Base-by-base conservation (phyloP, 2,888 invertebrate species). In the Aphidoletes aphidimyza region DNA sequence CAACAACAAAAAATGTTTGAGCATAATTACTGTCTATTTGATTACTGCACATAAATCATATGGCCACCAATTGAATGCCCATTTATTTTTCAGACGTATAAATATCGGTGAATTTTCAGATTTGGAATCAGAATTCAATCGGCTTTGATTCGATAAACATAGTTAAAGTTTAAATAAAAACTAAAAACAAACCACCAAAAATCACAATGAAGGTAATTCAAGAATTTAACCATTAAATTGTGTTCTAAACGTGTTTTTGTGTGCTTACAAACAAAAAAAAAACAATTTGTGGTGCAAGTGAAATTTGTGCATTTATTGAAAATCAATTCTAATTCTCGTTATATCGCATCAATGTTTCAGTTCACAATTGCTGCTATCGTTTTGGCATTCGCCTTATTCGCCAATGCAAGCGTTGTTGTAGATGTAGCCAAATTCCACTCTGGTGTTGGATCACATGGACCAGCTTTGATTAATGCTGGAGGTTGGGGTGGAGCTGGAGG, bases 91-190 rank as follows among this genome's bases (percentile, higher is more conserved):
- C 14, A 69, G 69, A 69, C 26, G 69, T 69, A 69, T 69, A 69
- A 69, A 69, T 69, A 69, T 69, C 30, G 69, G 9, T 69, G 14
- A 69, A 30, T 30, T 69, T 26, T 30, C 5, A 30, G 17, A 30
- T 34, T 69, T 69, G 9, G 30, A 69, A 69, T 69, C 69, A 69
- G 69, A 69, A 69, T 69, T 69, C 69, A 69, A 69, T 69, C 34
- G 69, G 14, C 34, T 69, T 30, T 30, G 30, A 69, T 30, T 69
- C 69, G 69, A 69, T 30, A 30, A 69, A 69, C 30, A 14, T 69
- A 69, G 69, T 69, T 69, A 69, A 69, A 69, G 30, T 9, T 30
- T 30, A 69, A 69, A 69, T 17, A 30, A 69, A 19, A 54, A 22
- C 26, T 22, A 54, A 47, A 47, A 6, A 11, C 47, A 14, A 30